Evolutionary conservation across 2,113 vertebrate species (phyloP).

Genomic region (Stomatorhinus ivindoensis): DNA sequence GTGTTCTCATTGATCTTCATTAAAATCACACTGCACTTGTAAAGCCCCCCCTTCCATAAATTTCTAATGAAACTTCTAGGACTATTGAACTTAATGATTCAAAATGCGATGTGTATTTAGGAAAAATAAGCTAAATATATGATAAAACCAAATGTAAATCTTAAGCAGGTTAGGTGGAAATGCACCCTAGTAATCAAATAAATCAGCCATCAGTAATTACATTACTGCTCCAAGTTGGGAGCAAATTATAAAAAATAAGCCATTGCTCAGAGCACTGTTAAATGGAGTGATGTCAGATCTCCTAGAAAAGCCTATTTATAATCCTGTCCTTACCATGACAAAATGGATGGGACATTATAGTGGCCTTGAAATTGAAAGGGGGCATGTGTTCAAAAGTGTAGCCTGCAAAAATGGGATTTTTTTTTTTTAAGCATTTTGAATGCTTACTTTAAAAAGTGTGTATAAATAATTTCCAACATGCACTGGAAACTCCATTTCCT

Average conservation of each 20-base stretch:
- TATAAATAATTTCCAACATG: neutral
- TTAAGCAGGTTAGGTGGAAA: neutral
- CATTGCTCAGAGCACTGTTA: neutral
- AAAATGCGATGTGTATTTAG: neutral
- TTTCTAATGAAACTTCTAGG: neutral
- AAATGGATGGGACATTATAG: neutral
- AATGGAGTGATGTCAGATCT: neutral
- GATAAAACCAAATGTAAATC: neutral
- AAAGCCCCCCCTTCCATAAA: neutral
- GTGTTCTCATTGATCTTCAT: neutral
- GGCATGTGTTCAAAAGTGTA: no score
- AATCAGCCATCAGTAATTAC: neutral
- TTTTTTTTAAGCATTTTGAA: neutral
- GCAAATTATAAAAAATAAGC: neutral
- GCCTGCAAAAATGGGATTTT: no score
- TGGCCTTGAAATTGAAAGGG: neutral
- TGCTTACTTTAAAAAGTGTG: neutral
- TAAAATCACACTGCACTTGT: neutral
- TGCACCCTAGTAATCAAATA: neutral
- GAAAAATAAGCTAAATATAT: neutral
- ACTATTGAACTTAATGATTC: neutral
- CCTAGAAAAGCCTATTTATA: neutral
- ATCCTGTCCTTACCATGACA: neutral
- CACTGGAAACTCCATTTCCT: neutral
- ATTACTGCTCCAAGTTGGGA: neutral